Base-by-base conservation (phyloP, 53 echinoderm and acorn worm genomes). In the Holothuria scabra region DNA sequence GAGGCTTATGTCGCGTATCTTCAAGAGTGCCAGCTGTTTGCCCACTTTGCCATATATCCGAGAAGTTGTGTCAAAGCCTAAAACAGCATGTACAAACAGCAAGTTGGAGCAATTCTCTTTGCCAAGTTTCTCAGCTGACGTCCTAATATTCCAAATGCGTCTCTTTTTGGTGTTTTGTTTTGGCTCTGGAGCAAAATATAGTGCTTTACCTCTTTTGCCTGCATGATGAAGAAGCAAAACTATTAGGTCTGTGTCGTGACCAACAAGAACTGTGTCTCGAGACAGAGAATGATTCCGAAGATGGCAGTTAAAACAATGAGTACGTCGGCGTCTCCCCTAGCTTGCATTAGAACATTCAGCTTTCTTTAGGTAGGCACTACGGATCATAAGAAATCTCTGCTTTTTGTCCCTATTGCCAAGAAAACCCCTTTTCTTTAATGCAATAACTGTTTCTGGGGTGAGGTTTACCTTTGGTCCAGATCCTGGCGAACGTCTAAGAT, bases 181-280 rank as follows among this genome's bases (percentile, higher is more conserved):
- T 29, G 89, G 80, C 55, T 65, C 85, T 12, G n/a, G n/a, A n/a
- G n/a, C n/a, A 91, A 82, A 88, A 66, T 88, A 3, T 85, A 46
- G 59, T 81, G 62, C n/a, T 68, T 58, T 59, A 55, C 81, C 60
- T 76, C n/a, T 80, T 46, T 31, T 32, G 41, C 59, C 66, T 14
- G 60, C 81, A 68, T 82, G 29, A 33, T 59, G 82, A 23, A 65
- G 30, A 13, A 83, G 23, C 8, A 85, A 64, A 29, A 89, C 59
- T 21, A 85, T 55, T n/a, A 89, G 85, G 52, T 85, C 90, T 44
- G 89, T 92, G 60, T 89, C 86, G 56, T 89, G 84, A 21, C 86
- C 89, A 57, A 89, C 60, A 1, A 89, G 74, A 28, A 88, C 75
- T 32, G 85, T 80, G 37, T 85, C 78, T 30, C 56, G 56, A 3